Evolutionary conservation across 2,113 vertebrate genomes (phyloP).

Genomic region (Opisthocomus hoazin): DNA sequence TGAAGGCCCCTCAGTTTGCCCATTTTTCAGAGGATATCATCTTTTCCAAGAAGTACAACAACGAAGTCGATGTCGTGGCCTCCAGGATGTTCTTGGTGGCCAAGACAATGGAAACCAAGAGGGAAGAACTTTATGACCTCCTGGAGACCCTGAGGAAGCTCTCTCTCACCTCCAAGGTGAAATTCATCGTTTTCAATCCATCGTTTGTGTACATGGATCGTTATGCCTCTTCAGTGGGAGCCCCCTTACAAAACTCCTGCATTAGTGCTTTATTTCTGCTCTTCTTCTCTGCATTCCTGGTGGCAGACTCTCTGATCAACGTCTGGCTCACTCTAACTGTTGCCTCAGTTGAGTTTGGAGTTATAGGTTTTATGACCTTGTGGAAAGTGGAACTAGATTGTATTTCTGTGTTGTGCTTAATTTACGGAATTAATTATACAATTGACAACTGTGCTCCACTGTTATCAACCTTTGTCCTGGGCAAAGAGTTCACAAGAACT

Average conservation of each 20-base stretch:
- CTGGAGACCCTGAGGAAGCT: conserved; percentile 93
- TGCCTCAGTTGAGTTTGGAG: conserved; percentile 94
- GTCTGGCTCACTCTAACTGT: conserved; percentile 94
- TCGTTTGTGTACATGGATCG: conserved; percentile 98
- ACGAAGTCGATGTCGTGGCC: conserved; percentile 91
- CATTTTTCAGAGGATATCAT: conserved; percentile 98
- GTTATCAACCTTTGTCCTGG: conserved; percentile 92
- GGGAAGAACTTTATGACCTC: conserved; percentile 95
- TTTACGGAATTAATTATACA: conserved; percentile 93
- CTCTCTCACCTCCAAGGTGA: conserved; percentile 95
- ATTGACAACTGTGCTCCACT: conserved; percentile 95
- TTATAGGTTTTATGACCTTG: conserved; percentile 97
- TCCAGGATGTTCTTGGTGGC: conserved; percentile 96
- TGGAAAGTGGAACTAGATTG: conserved; percentile 98
- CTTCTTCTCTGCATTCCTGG: conserved; percentile 92
- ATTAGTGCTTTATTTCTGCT: conserved; percentile 96
- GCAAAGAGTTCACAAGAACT: conserved; percentile 94
- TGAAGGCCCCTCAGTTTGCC: conserved; percentile 86
- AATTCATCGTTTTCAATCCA: conserved; percentile 98
- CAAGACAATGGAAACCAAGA: conserved; percentile 96
- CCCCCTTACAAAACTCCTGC: conserved; percentile 94
- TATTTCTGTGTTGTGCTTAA: conserved; percentile 95
- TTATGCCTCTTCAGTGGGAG: conserved; percentile 95
- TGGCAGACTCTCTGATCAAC: conserved; percentile 92
- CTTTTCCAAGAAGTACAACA: conserved; percentile 90